phyloP scores from a whole-genome alignment of 2,888 invertebrate species.

The Brachyptera risi region DNA sequence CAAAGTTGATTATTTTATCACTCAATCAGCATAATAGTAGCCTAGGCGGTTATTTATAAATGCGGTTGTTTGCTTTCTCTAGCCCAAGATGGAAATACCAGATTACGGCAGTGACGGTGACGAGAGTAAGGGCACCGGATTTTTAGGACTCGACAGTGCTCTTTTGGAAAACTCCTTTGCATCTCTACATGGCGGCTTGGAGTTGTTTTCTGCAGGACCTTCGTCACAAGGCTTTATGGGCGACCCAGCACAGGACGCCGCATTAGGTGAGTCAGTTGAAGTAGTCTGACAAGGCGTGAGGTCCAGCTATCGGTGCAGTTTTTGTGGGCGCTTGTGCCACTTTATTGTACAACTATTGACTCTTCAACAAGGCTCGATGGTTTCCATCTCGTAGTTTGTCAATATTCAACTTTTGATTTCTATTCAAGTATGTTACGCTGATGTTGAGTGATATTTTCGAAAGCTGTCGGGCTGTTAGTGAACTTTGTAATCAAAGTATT shows the following conservation, averaged over 20 bases:
- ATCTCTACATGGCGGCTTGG: slow-evolving; percentile 41
- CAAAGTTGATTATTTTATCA: no score
- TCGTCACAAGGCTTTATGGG: slow-evolving; percentile 39
- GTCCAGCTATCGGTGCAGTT: slow-evolving; percentile 10
- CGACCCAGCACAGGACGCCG: slow-evolving; percentile 40
- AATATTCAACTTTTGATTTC: background rate
- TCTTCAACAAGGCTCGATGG: no score
- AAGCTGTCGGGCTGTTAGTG: no score
- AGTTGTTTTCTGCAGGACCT: slow-evolving; percentile 45
- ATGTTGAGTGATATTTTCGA: no score
- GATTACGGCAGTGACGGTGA: slow-evolving; percentile 69
- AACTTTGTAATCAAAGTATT: no score
- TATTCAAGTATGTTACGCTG: no score
- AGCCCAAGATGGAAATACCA: slow-evolving; percentile 69
- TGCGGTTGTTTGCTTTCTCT: no score
- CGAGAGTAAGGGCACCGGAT: slow-evolving; percentile 15
- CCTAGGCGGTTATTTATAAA: no score
- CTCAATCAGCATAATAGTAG: no score
- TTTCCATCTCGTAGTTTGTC: background rate
- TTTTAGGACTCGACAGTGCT: slow-evolving; percentile 30
- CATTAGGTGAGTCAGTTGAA: slow-evolving; percentile 39
- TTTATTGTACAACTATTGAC: no score
- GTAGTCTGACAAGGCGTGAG: background rate
- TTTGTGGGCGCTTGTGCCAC: background rate
- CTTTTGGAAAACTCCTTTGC: slow-evolving; percentile 24